These are phyloP conservation scores for Echiichthys vipera DNA, from an alignment of 2,797 vertebrate genomes.

Conservation along the genomic window DNA sequence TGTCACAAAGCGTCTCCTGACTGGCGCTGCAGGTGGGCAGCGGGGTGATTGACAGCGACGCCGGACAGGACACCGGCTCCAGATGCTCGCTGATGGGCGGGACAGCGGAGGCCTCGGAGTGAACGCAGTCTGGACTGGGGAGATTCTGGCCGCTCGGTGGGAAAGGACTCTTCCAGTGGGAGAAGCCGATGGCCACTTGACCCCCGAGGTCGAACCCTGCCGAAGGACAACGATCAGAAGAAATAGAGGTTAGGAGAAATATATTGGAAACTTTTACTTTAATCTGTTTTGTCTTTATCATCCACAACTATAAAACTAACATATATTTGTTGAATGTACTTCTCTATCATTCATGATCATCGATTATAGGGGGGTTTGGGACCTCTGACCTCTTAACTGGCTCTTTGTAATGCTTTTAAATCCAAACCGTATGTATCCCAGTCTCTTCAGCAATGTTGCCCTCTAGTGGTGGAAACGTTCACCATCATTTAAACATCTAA, in stretches of 20 bases:
- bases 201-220: slow-evolving; percentile 87
- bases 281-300: not conserved
- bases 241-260: not conserved
- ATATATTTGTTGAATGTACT: not conserved
- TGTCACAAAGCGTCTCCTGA: slow-evolving; percentile 91
- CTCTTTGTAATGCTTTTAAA: not conserved
- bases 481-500: not conserved
- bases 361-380: not conserved
- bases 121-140: slow-evolving; percentile 79
- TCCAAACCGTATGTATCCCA: not conserved
- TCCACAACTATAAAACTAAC: not conserved
- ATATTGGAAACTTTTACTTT: not conserved
- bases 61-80: slow-evolving; percentile 89
- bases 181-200: slow-evolving; percentile 86
- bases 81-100: slow-evolving; percentile 79
- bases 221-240: not conserved
- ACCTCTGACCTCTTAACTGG: not conserved
- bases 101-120: slow-evolving; percentile 78
- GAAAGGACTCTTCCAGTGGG: slow-evolving; percentile 88
- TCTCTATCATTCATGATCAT: not conserved
- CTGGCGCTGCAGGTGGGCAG: slow-evolving; percentile 86
- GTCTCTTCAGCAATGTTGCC: slow-evolving; percentile 37
- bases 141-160: slow-evolving; percentile 70
- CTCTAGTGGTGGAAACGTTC: slow-evolving; percentile 44
- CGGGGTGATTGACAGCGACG: slow-evolving; percentile 90